Base-by-base conservation (phyloP, 2,113 vertebrate genomes). In the pig (Sus scrofa) region DNA sequence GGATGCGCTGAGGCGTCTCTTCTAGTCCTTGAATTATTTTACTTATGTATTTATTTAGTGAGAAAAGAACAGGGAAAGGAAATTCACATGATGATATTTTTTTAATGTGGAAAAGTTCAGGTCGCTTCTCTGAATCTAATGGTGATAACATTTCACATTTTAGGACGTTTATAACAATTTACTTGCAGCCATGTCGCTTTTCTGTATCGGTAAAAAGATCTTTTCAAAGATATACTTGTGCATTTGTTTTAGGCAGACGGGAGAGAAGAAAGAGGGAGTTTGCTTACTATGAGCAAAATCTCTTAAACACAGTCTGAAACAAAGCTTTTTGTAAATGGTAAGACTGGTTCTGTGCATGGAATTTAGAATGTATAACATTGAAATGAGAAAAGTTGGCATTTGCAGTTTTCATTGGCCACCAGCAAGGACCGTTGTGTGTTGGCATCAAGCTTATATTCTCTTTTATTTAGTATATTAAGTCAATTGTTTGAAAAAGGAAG, bases 401-500 rank as follows among this genome's bases (percentile, higher is more conserved):
- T 67, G 20, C 50, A 52, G 20, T 52, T 86, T 95, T 86, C 52
- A n/a, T 50, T 94, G 34, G 13, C 74, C 6, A 75, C 22, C 1
- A 60, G 24, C 3, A 18, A 24, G 67, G 39, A 44, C 44, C 50
- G 27, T 1, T 65, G 78, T 84, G 58, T 24, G 13, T 10, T 60
- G 86, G 37, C 52, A 54, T 85, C 30, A 39, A 52, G 39, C 18
- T 37, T 30, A 32, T 27, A 27, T 78, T 89, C 34, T 75, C 70
- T 67, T 78, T 34, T 90, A 54, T 65, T 67, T 91, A 73, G 44
- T 82, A 3, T 78, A 79, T 89, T 83, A 62, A 82, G 56, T 77
- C 70, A 87, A 24, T 62, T 97, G 78, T 89, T 96, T 92, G 37
- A 86, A 82, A 93, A 87, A 50, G 27, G 63, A 88, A 91, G n/a